Base-by-base conservation (phyloP, 37 sponge, comb jelly and placozoan species). In the Eunapius fragilis region DNA sequence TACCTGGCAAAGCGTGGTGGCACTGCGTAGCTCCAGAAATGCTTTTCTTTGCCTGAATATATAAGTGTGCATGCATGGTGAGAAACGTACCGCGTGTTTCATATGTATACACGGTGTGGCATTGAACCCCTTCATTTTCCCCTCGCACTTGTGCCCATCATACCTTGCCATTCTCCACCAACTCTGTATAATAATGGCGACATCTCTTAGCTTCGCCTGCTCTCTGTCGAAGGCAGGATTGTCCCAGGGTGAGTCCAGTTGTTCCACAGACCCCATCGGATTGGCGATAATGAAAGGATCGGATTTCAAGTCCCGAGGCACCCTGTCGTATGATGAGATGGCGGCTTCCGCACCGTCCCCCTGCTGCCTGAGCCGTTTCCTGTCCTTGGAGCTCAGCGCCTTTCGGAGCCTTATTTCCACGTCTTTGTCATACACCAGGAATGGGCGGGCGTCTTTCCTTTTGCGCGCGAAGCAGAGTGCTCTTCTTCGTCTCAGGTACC, bases 161-260 rank as follows among this genome's bases (percentile, higher is more conserved):
- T 30, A 87, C 92, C 82, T 87, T n/a, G 80, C n/a, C 94, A 94
- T 94, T 78, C 94, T 76, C 71, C 78, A 94, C 94, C 94, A 94
- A 12, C 74, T 41, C 67, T 94, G 94, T 72, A 94, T 91, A 25
- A 45, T 32, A 32, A 90, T 74, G 14, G 89, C 91, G 28, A 91
- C 91, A 84, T 90, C 94, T 33, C 79, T 70, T 1, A 49, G 2
- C 33, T 45, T 50, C 22, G 91, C 84, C 27, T 78, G 36, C 70
- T 88, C 83, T 19, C n/a, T 47, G 58, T 94, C 94, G 72, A 94
- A 94, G 13, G 80, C 48, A 23, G 91, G 94, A 31, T 94, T 94
- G 25, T 76, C 77, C 84, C 89, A 94, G 58, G 88, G 85, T 14
- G 24, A 35, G 49, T 90, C 86, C 23, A 88, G 25, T 25, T 90